Base-by-base conservation (phyloP, 2,797 vertebrate species). In the Epinephelus awoara region DNA sequence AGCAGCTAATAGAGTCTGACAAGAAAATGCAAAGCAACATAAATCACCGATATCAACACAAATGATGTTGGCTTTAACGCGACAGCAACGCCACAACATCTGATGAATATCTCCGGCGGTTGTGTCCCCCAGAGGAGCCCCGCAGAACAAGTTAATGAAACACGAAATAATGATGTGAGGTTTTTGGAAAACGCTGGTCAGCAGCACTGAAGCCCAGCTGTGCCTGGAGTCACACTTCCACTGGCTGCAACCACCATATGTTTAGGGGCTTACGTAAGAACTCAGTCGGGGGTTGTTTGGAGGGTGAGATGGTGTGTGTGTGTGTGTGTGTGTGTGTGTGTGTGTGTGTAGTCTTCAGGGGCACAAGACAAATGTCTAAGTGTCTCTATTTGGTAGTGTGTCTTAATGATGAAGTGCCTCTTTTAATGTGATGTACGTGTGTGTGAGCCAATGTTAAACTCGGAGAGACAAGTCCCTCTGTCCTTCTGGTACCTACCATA, bases 1-100 rank as follows among this genome's bases (percentile, higher is more conserved):
- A 47, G n/a, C 21, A 0, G 46, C 57, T 74, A 67, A 75, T 56
- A 23, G 75, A 67, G 27, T 61, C 69, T 40, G 77, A 52, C 59
- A 77, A 42, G 47, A 29, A 64, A 63, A 66, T 46, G 29, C 63
- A 61, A 80, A 78, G 63, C 50, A 15, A 14, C 72, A 82, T 85
- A 67, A 77, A 87, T 82, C 85, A 81, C 6, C 3, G 40, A 55
- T 11, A 55, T 17, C 29, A 77, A 56, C 75, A 50, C 59, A 75
- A 69, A 82, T 46, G 17, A 50, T 46, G 68, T 55, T 29, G 3
- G 34, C 65, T 74, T 52, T 27, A 56, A 63, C 46, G 18, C 3
- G 1, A 56, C 79, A 59, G 14, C 56, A 63, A 21, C 19, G 2
- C 27, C 61, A 23, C 63, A 17, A 5, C 57, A 58, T 49, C 55